Evolutionary conservation across 2,113 vertebrate species (phyloP), one percentile per base, ranked within the genome.

Genomic region (Trinectes maculatus): DNA sequence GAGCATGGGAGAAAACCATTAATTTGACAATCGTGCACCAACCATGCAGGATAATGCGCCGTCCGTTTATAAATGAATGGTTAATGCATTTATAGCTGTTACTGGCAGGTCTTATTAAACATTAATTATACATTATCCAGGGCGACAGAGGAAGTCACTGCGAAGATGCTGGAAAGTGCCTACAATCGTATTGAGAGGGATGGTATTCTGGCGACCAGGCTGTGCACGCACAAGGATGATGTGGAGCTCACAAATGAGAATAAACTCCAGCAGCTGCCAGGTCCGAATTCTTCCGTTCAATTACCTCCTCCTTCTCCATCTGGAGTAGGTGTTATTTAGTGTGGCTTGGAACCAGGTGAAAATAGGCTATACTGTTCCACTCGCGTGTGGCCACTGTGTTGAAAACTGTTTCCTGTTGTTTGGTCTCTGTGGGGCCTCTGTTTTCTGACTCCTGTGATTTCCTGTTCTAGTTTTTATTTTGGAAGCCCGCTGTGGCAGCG

Each of bases 181-280:
- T 68, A 88, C 66, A 93, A 96, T 77, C 91, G 70, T 37, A 94
- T 98, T 3, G 96, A 96, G 84, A 87, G 69, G 49, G 95, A 98
- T 6, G 96, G 96, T 29, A 97, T 99, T 74, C 80, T 98, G 77
- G 97, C 98, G n/a, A 99, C 96, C 0, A 91, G 94, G 57, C 93
- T 99, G 46, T 99, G 98, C 84, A 99, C 98, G 0, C 98, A 99
- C 87, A 98, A 96, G 83, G 95, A 98, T 36, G 98, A 99, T 0
- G 97, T 99, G 53, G 95, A 96, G 71, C 84, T 96, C 49, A 99
- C 96, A 7, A 99, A 99, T 0, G 88, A 95, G 71, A 95, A 83
- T 47, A 46, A 91, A 58, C 93, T 98, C 44, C 91, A 92, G 46
- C 92, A 96, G 68, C 91, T 99, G 0, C 83, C 95, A 88, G 98